Evolutionary conservation across 2,888 invertebrate species (phyloP).

Genomic region (Chalcis sispes): DNA sequence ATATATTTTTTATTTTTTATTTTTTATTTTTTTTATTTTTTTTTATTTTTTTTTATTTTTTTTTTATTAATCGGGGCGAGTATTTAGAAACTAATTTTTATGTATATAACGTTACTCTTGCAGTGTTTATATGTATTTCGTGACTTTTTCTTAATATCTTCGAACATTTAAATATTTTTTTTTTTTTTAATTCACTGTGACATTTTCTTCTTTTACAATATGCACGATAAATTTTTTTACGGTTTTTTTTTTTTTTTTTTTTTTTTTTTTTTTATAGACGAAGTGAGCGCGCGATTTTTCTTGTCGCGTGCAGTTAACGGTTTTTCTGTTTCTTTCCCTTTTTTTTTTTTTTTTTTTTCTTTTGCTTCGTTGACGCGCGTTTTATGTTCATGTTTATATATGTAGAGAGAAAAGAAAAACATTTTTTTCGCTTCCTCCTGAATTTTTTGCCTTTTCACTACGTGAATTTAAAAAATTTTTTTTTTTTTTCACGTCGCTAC

Average conservation of each 20-base stretch:
- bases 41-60: conserved; percentile 10
- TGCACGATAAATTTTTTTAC: conserved; percentile 11
- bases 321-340: no score
- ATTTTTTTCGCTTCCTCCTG: not conserved
- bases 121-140: conserved; percentile 61
- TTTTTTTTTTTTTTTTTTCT: no score
- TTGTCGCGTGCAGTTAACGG: not conserved
- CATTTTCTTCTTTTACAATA: conserved; percentile 33
- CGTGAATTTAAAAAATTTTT: conserved; percentile 7
- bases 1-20: conserved; percentile 46
- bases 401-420: conserved; percentile 21
- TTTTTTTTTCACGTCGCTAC: conserved; percentile 1
- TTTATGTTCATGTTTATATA: conserved; percentile 1
- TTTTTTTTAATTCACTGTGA: conserved; percentile 35
- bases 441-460: not conserved
- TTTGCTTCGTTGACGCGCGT: conserved; percentile 25
- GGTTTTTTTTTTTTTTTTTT: no score
- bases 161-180: conserved; percentile 61
- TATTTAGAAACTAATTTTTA: conserved; percentile 67
- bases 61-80: conserved; percentile 59
- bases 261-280: conserved; percentile 28
- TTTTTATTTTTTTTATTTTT: conserved; percentile 12
- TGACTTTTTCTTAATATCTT: conserved; percentile 61
- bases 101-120: conserved; percentile 56
- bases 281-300: conserved; percentile 17